phyloP scores from a whole-genome alignment of 2,797 vertebrate species.

The Corythornis leucogaster region DNA sequence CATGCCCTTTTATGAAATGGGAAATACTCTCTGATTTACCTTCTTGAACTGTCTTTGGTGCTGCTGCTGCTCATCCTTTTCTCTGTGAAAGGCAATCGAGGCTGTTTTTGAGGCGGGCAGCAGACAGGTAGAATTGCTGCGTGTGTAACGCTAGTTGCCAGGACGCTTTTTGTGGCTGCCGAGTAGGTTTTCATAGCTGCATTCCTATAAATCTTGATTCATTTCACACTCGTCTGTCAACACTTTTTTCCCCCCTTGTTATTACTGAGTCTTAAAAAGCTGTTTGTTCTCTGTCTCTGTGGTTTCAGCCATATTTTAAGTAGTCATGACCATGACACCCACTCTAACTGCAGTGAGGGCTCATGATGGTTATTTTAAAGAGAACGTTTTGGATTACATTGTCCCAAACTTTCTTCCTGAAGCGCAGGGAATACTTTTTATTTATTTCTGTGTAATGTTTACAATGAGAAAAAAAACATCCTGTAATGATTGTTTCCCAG shows the following conservation, averaged over 20 bases:
- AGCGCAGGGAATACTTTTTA: not conserved
- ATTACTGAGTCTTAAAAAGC: not conserved
- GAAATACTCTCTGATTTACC: not conserved
- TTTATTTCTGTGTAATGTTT: slow-evolving; percentile 7
- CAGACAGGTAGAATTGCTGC: not conserved
- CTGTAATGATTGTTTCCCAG: not conserved
- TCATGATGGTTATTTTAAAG: not conserved
- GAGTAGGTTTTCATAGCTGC: not conserved
- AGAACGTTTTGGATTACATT: not conserved
- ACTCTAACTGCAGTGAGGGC: not conserved
- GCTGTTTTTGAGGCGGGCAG: not conserved
- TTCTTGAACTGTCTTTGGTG: not conserved
- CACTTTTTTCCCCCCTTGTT: not conserved
- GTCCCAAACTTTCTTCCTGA: not conserved
- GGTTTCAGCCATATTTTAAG: not conserved
- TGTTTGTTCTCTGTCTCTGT: not conserved
- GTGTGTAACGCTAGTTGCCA: not conserved
- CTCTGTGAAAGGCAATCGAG: not conserved
- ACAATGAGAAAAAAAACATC: not conserved
- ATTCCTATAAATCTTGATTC: not conserved
- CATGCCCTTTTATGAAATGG: not conserved
- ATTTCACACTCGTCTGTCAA: not conserved
- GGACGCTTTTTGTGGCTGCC: not conserved
- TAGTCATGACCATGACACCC: fast-evolving
- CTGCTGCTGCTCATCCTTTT: not conserved